These are phyloP conservation scores for Drosophila littoralis DNA, from an alignment of 1,140 invertebrate genomes.

Conservation along the genomic window DNA sequence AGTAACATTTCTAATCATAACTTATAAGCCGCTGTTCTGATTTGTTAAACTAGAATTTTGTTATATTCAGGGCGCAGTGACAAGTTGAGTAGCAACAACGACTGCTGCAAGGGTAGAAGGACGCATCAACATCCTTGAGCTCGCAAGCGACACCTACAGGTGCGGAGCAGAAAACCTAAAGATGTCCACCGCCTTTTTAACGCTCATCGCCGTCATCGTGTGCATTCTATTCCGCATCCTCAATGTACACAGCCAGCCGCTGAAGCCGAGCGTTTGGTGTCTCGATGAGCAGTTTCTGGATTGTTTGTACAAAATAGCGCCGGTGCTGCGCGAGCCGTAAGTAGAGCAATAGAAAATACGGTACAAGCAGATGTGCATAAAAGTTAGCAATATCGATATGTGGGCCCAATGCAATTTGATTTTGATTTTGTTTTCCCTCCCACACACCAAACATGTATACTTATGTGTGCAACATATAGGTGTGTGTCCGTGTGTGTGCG, in stretches of 20 bases:
- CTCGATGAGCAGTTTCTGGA: constrained; percentile 90
- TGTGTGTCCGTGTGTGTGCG: constrained; percentile 2
- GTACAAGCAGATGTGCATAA: neutral
- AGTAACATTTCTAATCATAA: neutral
- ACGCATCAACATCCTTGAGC: constrained; percentile 3
- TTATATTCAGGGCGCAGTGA: neutral
- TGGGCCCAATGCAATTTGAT: constrained; percentile 13
- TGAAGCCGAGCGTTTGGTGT: constrained; percentile 90
- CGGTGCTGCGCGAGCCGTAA: constrained; percentile 92
- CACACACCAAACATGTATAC: constrained; percentile 7
- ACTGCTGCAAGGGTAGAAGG: constrained; percentile 27
- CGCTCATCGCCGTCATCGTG: constrained; percentile 90
- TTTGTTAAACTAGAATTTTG: neutral
- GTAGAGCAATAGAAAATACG: constrained; percentile 83
- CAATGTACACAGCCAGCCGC: constrained; percentile 91
- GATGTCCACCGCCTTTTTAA: constrained; percentile 91
- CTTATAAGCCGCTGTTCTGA: neutral
- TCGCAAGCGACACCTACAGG: constrained; percentile 22
- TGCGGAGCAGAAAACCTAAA: constrained; percentile 13
- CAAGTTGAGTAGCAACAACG: neutral
- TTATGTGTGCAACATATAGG: neutral
- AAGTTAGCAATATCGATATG: constrained; percentile 28
- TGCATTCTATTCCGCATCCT: constrained; percentile 92
- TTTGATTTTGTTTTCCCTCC: constrained; percentile 30
- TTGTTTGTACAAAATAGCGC: constrained; percentile 90